phyloP scores from a whole-genome alignment of 2,888 invertebrate genomes.

The Caenorhabditis parvicauda region DNA sequence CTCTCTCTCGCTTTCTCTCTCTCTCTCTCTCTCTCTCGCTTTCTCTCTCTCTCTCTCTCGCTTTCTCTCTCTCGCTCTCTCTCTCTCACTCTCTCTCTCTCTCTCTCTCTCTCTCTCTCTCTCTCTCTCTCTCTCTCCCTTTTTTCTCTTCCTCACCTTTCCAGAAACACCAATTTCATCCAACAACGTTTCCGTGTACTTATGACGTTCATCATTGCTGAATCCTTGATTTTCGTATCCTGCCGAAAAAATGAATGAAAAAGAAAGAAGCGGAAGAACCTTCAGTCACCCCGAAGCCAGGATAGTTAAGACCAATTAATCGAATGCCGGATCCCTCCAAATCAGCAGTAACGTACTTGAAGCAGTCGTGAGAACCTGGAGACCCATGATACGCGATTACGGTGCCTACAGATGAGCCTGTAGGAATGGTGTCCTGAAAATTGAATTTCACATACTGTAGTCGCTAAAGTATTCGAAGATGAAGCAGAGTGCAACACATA shows the following conservation, averaged over 20 bases:
- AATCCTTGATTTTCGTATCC: slow-evolving; percentile 14
- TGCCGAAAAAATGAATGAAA: background rate
- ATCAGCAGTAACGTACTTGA: slow-evolving; percentile 36
- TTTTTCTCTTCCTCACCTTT: slow-evolving; percentile 3
- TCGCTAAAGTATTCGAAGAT: no score
- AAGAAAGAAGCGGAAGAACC: background rate
- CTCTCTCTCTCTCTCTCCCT: no score
- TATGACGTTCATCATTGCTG: slow-evolving; percentile 30
- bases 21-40: no score
- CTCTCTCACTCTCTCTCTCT: no score
- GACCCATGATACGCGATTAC: slow-evolving; percentile 41
- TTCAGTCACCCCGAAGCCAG: slow-evolving; percentile 31
- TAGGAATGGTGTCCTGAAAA: slow-evolving; percentile 32
- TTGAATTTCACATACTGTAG: no score
- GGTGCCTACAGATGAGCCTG: slow-evolving; percentile 33
- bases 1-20: no score
- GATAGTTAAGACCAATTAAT: slow-evolving; percentile 45
- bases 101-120: no score
- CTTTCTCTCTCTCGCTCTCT: no score
- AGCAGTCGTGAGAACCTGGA: slow-evolving; percentile 46
- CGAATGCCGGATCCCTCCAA: slow-evolving; percentile 31
- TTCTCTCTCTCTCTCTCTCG: no score
- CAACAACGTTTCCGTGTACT: slow-evolving; percentile 30
- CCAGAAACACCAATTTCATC: slow-evolving; percentile 21
- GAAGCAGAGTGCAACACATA: no score